Percentiles rank a stretch among this genome's conserved stretches.
Conservation (phyloP, 1,140 invertebrate species). For the Meteorus sp. region DNA sequence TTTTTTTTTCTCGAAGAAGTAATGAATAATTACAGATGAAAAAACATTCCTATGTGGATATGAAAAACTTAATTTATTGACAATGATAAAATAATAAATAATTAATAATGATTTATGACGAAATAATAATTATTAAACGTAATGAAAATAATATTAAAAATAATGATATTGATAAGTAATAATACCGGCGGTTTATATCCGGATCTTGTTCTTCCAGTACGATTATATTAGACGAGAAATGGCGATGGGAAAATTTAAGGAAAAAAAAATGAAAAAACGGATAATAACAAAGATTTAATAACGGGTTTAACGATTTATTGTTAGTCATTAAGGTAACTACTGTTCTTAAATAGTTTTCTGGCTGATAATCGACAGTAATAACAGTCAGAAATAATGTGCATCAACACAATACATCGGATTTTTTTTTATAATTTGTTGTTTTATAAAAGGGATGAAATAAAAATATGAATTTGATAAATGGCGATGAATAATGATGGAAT, state of each 20-base stretch:
- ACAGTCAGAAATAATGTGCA: too few species aligned
- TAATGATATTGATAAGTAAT: slow-evolving; percentile 12
- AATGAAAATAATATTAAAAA: slow-evolving; percentile 7
- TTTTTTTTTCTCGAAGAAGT: too few species aligned
- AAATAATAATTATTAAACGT: slow-evolving; percentile 4
- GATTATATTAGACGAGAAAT: slow-evolving; percentile 10
- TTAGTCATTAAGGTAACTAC: slow-evolving; percentile 1
- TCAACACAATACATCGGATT: too few species aligned
- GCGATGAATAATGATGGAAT: too few species aligned
- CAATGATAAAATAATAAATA: neutral
- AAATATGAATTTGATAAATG: too few species aligned
- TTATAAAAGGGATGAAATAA: too few species aligned
- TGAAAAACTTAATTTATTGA: too few species aligned
- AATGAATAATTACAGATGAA: too few species aligned
- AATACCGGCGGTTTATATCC: slow-evolving; percentile 13
- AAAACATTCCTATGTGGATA: too few species aligned
- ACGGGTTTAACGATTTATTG: slow-evolving; percentile 9
- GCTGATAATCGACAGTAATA: slow-evolving; percentile 1
- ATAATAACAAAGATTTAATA: slow-evolving; percentile 15
- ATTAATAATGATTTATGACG: slow-evolving; percentile 1
- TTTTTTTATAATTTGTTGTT: too few species aligned
- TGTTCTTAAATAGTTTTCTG: neutral
- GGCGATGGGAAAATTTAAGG: neutral
- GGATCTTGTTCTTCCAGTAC: slow-evolving; percentile 28
- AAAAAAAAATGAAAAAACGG: slow-evolving; percentile 6